Evolutionary conservation across 2,797 vertebrate species (phyloP).

Genomic region (Anabas testudineus): DNA sequence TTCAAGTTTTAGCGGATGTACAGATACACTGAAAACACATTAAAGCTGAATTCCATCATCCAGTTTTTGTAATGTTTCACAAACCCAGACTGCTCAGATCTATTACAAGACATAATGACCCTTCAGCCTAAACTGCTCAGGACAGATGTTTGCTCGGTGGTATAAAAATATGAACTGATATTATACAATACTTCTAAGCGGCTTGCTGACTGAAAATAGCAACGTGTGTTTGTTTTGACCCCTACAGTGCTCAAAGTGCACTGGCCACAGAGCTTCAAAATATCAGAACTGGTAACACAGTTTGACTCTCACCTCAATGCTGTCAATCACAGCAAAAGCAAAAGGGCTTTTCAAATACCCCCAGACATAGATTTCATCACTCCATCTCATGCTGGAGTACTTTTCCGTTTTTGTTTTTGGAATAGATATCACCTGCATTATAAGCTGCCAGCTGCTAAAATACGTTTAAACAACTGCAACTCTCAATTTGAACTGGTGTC

Average conservation of each 20-base stretch:
- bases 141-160: conserved; percentile 34
- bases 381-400: too few relatives aligned
- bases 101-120: neutral
- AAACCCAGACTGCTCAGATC: neutral
- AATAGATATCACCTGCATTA: neutral
- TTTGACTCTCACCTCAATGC: neutral
- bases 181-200: conserved; percentile 49
- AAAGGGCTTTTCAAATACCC: neutral
- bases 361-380: neutral
- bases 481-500: neutral
- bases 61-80: neutral
- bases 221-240: conserved; percentile 35
- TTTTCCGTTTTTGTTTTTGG: neutral
- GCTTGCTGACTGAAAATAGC: conserved; percentile 58
- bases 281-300: conserved; percentile 23
- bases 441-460: neutral
- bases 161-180: conserved; percentile 42
- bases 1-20: too few relatives aligned
- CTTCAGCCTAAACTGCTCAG: neutral
- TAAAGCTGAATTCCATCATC: too few relatives aligned
- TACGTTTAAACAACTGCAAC: neutral
- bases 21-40: too few relatives aligned
- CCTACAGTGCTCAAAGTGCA: conserved; percentile 40
- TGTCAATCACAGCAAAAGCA: conserved; percentile 1
- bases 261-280: conserved; percentile 24